These are phyloP conservation scores for Drosophila macrothrix DNA, from an alignment of 2,888 invertebrate genomes.

Conservation along the genomic window DNA sequence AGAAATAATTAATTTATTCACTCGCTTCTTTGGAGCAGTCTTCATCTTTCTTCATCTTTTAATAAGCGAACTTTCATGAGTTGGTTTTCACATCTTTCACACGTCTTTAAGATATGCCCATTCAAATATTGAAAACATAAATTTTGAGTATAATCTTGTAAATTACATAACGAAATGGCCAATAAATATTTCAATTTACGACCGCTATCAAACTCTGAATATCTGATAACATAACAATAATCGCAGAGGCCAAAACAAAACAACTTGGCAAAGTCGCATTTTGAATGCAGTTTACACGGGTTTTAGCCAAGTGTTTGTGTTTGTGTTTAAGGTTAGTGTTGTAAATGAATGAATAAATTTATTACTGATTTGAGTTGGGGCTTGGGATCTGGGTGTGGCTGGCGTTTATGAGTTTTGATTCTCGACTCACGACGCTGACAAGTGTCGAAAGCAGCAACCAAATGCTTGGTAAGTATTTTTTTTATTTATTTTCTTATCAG, in stretches of 20 bases:
- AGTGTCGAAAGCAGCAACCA: slow-evolving; percentile 43
- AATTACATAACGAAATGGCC: background rate
- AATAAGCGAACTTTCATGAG: background rate
- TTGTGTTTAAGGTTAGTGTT: slow-evolving; percentile 5
- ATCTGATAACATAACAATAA: slow-evolving; percentile 19
- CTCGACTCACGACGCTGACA: slow-evolving; percentile 37
- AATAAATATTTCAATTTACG: slow-evolving; percentile 9
- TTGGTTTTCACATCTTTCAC: background rate
- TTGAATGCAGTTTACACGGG: slow-evolving; percentile 17
- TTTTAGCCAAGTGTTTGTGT: slow-evolving; percentile 20
- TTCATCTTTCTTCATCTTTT: background rate
- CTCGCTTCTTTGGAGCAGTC: background rate
- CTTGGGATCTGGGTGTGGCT: slow-evolving; percentile 40
- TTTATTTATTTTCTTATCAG: slow-evolving; percentile 5
- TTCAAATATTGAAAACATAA: background rate
- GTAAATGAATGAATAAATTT: slow-evolving; percentile 58
- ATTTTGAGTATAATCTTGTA: background rate
- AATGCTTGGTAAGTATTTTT: background rate
- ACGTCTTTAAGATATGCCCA: no score
- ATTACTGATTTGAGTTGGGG: slow-evolving; percentile 2
- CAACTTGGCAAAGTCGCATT: slow-evolving; percentile 13
- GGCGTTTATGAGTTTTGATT: slow-evolving; percentile 50
- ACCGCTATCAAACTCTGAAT: slow-evolving; percentile 5
- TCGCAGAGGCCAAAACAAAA: slow-evolving; percentile 23
- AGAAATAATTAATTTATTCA: background rate